phyloP scores from a whole-genome alignment of 2,113 vertebrate genomes.

The Pavo muticus region DNA sequence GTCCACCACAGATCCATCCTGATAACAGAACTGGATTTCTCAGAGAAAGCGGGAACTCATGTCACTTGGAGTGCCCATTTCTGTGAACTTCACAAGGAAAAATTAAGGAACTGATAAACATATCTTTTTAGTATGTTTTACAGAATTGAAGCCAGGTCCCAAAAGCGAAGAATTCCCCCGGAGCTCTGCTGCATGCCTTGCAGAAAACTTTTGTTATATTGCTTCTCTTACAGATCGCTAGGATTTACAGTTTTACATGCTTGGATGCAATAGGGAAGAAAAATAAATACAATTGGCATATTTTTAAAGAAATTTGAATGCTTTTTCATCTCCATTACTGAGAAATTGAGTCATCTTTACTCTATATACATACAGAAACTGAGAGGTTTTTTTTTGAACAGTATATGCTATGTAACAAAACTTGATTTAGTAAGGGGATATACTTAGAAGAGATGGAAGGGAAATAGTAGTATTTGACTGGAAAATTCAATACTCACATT shows the following conservation, averaged over 20 bases:
- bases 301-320: constrained; percentile 1
- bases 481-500: constrained; percentile 62
- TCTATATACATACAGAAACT: constrained; percentile 27
- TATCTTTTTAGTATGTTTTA: not conserved
- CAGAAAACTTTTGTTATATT: not conserved
- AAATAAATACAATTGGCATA: constrained; percentile 1
- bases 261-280: not conserved
- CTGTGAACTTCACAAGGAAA: not conserved
- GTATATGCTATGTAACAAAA: constrained; percentile 52
- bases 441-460: constrained; percentile 1
- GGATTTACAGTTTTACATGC: constrained; percentile 11
- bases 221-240: not conserved
- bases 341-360: constrained; percentile 45
- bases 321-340: constrained; percentile 39
- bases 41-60: not conserved
- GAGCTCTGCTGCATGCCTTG: not conserved
- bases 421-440: constrained; percentile 29
- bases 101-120: not conserved
- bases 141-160: not conserved
- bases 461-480: constrained; percentile 47
- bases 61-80: not conserved
- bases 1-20: not conserved
- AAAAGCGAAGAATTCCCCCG: not conserved
- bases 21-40: not conserved
- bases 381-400: constrained; percentile 47